These are phyloP conservation scores for Apodemus agrarius DNA, from an alignment of 2,797 vertebrate genomes.

Conservation along the genomic window DNA sequence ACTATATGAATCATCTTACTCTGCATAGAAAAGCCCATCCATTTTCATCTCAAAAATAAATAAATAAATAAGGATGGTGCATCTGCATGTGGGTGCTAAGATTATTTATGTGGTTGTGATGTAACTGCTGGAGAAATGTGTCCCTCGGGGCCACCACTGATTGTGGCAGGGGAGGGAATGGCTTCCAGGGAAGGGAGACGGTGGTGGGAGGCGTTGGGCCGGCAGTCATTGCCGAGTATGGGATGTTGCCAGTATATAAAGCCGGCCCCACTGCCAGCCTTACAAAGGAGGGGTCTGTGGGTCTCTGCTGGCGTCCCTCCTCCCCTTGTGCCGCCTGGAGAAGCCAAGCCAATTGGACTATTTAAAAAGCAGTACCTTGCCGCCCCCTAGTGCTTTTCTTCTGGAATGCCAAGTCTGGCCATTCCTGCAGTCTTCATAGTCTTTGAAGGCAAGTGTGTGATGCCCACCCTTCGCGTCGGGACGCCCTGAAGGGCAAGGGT, in stretches of 20 bases:
- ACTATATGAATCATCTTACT: conserved; percentile 53
- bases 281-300: conserved; percentile 61
- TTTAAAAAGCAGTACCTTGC: conserved; percentile 78
- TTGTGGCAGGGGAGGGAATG: background rate
- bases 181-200: background rate
- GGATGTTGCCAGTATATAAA: background rate
- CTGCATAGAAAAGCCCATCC: conserved; percentile 37
- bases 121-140: background rate
- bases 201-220: background rate
- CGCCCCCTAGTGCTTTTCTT: conserved; percentile 84
- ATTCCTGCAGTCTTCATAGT: background rate
- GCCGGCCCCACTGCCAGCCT: conserved; percentile 53
- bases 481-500: background rate
- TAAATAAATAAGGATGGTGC: conserved; percentile 55
- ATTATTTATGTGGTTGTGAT: conserved; percentile 58
- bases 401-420: background rate
- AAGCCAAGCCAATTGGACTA: background rate
- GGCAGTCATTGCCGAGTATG: too few relatives aligned
- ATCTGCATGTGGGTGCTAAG: conserved; percentile 47
- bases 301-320: conserved; percentile 55
- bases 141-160: background rate
- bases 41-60: conserved; percentile 56
- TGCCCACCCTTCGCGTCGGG: background rate
- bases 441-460: background rate
- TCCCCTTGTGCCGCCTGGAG: conserved; percentile 6